Conservation (phyloP, 2,888 invertebrate species). For the Drosophila conformis region DNA sequence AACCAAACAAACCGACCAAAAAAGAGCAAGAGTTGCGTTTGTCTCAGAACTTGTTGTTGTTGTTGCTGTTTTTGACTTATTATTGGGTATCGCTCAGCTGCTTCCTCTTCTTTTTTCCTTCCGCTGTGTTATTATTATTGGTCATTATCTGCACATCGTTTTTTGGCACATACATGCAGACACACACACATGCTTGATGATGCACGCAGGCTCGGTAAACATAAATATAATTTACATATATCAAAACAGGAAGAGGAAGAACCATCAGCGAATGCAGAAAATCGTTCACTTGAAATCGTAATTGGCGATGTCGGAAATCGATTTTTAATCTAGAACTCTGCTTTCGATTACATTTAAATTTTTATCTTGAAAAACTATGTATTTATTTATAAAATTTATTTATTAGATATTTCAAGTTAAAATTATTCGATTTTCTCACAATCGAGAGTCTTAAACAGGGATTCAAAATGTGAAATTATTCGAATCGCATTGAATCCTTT, state of each 20-base stretch:
- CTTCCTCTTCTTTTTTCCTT: slow-evolving; percentile 6
- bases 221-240: slow-evolving; percentile 1
- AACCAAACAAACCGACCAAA: slow-evolving; percentile 7
- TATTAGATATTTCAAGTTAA: not conserved
- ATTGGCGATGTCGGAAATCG: not conserved
- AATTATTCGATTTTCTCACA: not conserved
- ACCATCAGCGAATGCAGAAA: not conserved
- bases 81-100: not conserved
- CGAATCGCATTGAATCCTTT: not conserved
- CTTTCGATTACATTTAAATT: not conserved
- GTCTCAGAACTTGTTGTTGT: slow-evolving; percentile 8
- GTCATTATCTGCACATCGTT: slow-evolving; percentile 32
- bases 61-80: slow-evolving; percentile 7
- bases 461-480: not conserved
- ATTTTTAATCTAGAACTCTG: not conserved
- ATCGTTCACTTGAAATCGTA: not conserved
- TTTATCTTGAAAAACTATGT: not conserved
- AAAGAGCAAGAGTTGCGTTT: slow-evolving; percentile 22
- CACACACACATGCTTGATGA: not conserved
- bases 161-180: not conserved
- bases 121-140: slow-evolving; percentile 42
- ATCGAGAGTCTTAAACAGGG: not conserved
- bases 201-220: slow-evolving; percentile 1
- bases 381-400: no score
- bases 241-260: not conserved